A percentile compares a stretch with the other conserved stretches of the same genome.
phyloP scores from a whole-genome alignment of 2,888 invertebrate species.

The Lithodes maja region DNA sequence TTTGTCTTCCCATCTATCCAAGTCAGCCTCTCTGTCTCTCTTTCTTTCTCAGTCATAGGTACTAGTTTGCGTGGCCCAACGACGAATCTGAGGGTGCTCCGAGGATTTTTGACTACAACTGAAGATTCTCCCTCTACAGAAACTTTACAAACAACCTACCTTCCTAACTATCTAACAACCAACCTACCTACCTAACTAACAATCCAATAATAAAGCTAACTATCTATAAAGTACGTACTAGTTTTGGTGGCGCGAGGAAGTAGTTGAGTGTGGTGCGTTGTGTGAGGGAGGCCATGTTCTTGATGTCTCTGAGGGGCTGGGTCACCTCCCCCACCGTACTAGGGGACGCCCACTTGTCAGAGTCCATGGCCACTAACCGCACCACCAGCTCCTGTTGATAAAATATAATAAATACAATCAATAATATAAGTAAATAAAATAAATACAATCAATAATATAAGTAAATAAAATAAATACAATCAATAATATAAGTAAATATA shows the following conservation, averaged over 20 bases:
- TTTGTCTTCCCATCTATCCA: background rate
- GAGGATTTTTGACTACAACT: background rate
- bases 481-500: no score
- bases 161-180: background rate
- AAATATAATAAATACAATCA: no score
- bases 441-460: no score
- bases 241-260: constrained; percentile 51
- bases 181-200: background rate
- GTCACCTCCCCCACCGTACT: constrained; percentile 76
- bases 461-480: no score
- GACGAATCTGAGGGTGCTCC: no score
- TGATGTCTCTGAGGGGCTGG: constrained; percentile 75
- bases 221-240: constrained; percentile 22
- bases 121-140: background rate
- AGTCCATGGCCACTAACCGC: constrained; percentile 76
- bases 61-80: no score
- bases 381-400: constrained; percentile 75
- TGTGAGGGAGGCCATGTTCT: constrained; percentile 72
- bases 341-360: constrained; percentile 77
- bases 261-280: constrained; percentile 54
- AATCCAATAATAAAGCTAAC: background rate
- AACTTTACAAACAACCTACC: background rate
- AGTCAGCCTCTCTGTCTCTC: background rate
- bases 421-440: no score
- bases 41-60: background rate